Evolutionary conservation across 2,797 vertebrate species (phyloP).

Genomic region (Helicolenus hilgendorfi): DNA sequence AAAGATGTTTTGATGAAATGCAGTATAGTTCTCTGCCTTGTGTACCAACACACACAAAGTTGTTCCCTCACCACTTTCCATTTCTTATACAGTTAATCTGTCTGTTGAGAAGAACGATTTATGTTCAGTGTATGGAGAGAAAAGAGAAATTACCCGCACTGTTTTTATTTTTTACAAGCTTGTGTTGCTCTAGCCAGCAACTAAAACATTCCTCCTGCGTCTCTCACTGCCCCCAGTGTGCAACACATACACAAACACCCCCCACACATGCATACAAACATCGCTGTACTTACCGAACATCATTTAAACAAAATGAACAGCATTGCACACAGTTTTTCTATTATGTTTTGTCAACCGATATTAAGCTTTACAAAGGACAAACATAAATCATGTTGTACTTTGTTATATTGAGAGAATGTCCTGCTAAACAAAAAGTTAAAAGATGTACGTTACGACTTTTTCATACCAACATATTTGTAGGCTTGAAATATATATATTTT

Average conservation of each 20-base stretch:
- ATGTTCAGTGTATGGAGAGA: background rate
- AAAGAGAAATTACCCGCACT: background rate
- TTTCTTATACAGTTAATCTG: background rate
- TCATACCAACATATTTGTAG: background rate
- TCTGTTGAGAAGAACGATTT: conserved; percentile 5
- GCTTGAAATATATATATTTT: background rate
- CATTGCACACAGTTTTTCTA: background rate
- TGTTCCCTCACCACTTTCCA: background rate
- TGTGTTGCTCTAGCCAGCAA: background rate
- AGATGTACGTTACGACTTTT: background rate
- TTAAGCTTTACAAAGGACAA: background rate
- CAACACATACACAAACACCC: background rate
- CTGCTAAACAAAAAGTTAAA: background rate
- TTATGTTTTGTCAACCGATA: background rate
- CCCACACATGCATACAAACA: background rate
- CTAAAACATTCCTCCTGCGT: background rate
- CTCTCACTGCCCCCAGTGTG: background rate
- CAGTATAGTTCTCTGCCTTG: background rate
- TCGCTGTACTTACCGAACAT: background rate
- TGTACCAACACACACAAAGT: background rate
- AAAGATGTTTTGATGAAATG: background rate
- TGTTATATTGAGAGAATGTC: background rate
- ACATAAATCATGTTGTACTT: background rate
- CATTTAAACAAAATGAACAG: background rate
- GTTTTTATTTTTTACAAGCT: background rate